Evolutionary conservation across 2,888 invertebrate species (phyloP), one percentile per base, ranked within the genome.

Genomic region (Scelioninae gen. 2): DNA sequence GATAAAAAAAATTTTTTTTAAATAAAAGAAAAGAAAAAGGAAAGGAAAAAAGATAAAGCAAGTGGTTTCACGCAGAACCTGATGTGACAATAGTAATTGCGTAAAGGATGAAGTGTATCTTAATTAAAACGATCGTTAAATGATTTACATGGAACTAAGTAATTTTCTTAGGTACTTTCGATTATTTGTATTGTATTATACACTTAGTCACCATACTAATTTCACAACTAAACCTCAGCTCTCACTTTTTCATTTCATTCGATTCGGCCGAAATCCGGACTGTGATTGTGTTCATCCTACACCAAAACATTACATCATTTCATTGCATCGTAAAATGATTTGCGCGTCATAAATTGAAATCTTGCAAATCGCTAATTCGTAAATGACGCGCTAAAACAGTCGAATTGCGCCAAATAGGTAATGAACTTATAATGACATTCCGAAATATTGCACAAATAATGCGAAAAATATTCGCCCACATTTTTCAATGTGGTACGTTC

Each of bases 191-290:
- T 68, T 64, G 68, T 68, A 58, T 57, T 73, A 68, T 73, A 63
- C 63, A 43, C 43, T 63, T 52, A 68, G 68, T 73, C 68, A 73
- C 68, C 73, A 53, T 68, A 68, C 43, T 64, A 73, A 73, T 73
- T 73, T 73, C 73, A 68, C 73, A 73, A 73, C 58, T 58, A 67
- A 61, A 67, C 41, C 55, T 55, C 52, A 37, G 52, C 73, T 73
- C 73, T 73, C 73, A 73, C 73, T 73, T 73, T 68, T 73, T 73
- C 63, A 69, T 68, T 73, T 73, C 63, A 69, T 64, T 73, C 60
- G 60, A 64, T 69, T 60, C 69, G 64, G 46, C 68, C 58, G 64
- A 73, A 73, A 73, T 69, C 41, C 52, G 19, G 31, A 45, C 58
- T 73, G 45, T 46, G 68, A 67, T 68, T 68, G 53, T 68, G 63